Conservation (phyloP, 1,140 invertebrate genomes). For the Neodiprion lecontei region DNA sequence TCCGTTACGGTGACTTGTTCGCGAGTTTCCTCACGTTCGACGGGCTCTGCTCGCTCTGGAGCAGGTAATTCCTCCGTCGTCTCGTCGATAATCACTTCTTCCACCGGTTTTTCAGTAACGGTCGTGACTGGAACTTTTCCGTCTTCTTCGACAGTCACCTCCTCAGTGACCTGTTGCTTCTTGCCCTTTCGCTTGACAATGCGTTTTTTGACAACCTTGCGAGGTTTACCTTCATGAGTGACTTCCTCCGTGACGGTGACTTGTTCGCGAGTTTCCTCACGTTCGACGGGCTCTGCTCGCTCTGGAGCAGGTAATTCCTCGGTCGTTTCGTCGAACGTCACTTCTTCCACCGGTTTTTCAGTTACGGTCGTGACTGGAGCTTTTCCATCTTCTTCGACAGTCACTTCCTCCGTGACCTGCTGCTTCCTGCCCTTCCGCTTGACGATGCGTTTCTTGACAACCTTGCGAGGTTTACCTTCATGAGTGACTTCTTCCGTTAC, state of each 20-base stretch:
- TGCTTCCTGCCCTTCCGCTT: slow-evolving; percentile 53
- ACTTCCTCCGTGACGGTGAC: slow-evolving; percentile 31
- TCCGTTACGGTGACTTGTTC: too few species aligned
- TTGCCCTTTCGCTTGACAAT: too few species aligned
- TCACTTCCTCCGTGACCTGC: slow-evolving; percentile 54
- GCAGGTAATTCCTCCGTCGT: too few species aligned
- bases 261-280: slow-evolving; percentile 27
- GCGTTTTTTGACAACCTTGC: too few species aligned
- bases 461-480: slow-evolving; percentile 38
- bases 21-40: too few species aligned
- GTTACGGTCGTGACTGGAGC: slow-evolving; percentile 21
- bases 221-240: slow-evolving; percentile 28
- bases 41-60: too few species aligned
- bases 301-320: slow-evolving; percentile 32
- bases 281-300: slow-evolving; percentile 21
- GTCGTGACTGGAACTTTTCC: too few species aligned
- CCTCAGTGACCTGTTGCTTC: too few species aligned
- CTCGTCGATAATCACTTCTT: too few species aligned
- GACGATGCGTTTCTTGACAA: slow-evolving; percentile 48
- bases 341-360: slow-evolving; percentile 19
- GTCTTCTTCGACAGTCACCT: too few species aligned
- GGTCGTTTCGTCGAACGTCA: background rate
- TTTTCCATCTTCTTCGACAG: slow-evolving; percentile 54
- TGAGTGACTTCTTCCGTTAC: slow-evolving; percentile 41
- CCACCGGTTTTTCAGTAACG: too few species aligned